Base-by-base conservation (phyloP, 2,797 vertebrate genomes). In the Neosilurus hyrtlii region DNA sequence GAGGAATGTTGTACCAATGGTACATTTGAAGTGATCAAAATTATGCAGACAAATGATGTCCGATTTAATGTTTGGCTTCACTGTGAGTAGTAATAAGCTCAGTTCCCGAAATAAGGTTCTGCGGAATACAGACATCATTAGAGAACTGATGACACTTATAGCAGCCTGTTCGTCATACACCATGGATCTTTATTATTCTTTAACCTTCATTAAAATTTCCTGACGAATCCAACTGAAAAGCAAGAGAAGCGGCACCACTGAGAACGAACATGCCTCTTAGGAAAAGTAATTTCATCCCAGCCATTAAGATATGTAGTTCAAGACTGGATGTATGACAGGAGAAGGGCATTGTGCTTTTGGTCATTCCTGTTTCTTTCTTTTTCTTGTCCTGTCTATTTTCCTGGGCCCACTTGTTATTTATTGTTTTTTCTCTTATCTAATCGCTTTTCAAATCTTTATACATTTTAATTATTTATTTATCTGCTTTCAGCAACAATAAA, bases 271-370 rank as follows among this genome's bases (percentile, higher is more conserved):
- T 82, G 30, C 62, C 71, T 54, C 79, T 86, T 62, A 78, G 70
- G 51, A 84, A 72, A 86, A 82, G 70, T 78, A 72, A 67, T 84
- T 85, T 77, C 83, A 82, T 67, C 75, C 59, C 73, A 79, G 79
- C 52, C 74, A 85, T 86, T 87, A 88, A 71, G 82, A 86, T 86
- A 80, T 86, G 79, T 78, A 84, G 81, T 62, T 76, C 66, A 63
- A 80, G 37, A 24, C 72, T 65, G 59, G 15, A 52, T 72, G 26
- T 10, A 65, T 73, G 70, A 83, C 51, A 56, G 57, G 24, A 68
- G 49, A 37, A 78, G 65, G 63, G 43, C 9, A 81, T 24, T 73
- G 18, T 66, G 76, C n/a, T 82, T 54, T 57, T 74, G 12, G 56
- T 4, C 11, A 43, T 61, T 75, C 18, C 73, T 37, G 26, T 59